Evolutionary conservation across 2,113 vertebrate genomes (phyloP), one percentile per base, ranked within the genome.

Genomic region (Sphaerodactylus townsendi): DNA sequence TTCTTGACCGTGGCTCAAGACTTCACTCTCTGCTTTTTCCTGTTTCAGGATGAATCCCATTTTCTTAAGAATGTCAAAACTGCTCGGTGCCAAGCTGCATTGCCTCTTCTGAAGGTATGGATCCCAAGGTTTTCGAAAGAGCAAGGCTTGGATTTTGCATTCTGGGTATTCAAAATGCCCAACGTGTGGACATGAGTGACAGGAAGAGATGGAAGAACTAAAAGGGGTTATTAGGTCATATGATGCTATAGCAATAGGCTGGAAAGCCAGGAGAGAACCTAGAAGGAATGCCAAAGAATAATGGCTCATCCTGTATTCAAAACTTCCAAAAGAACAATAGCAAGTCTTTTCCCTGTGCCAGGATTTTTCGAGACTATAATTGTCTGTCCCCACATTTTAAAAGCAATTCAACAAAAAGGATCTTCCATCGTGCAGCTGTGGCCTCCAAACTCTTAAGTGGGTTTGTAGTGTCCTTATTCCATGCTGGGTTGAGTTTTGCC

Each of bases 11-110:
- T 81, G 39, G 64, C 71, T 84, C 56, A 8, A 21, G 82, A 9
- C 33, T 71, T 72, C 25, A 10, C 77, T 64, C 39, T 83, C 85
- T 87, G 3, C 0, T 86, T 85, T 91, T 74, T 91, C 89, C 85
- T 93, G 25, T 81, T 95, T 79, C 91, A 99, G 98, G 99, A 99
- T 91, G 99, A 99, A 90, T 99, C 97, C 78, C 99, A 99, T 95
- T 99, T 98, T 90, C 95, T 99, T 87, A 99, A 99, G 95, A 99
- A 99, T 87, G 92, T 96, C 6, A 99, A 98, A 95, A 99, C 98
- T 0, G 98, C 97, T 48, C 97, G 99, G 53, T 99, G 97, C 86
- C 98, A 95, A 90, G 97, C 98, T 72, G 98, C 99, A 5, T 88
- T 98, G 92, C 97, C 98, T 65, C 90, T 99, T 0, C 95, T 99